Evolutionary conservation across 2,888 invertebrate species (phyloP), one percentile per base, ranked within the genome.

Genomic region (Linhomoeus sp.): DNA sequence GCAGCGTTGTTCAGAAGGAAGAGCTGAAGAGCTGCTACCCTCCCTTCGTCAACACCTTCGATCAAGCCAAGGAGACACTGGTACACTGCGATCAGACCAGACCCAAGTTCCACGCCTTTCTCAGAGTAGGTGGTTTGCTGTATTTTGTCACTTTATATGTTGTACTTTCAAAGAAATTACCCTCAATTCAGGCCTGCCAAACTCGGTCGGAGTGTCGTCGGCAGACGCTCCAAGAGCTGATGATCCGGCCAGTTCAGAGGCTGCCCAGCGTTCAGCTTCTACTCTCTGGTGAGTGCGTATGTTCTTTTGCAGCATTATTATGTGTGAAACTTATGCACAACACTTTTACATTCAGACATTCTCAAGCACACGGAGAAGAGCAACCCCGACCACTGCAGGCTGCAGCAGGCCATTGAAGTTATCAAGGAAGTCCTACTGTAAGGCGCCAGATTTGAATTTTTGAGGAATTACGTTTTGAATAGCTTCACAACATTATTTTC

Each of bases 1-100:
- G n/a, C n/a, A n/a, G n/a, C n/a, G n/a, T n/a, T n/a, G n/a, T n/a
- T n/a, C 58, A 73, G 73, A 80, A 82, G 46, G 79, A 81, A 46
- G 85, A 82, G 61, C 73, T 94, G 65, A 76, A 81, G 55, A 87
- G 84, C 69, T 84, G 87, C 1, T 97, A 97, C 72, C 92, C 92
- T 51, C 87, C 90, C 22, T 97, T 88, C 71, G 82, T 97, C 47
- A 97, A 97, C 72, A 92, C 84, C 72, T 92, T 90, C 68, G 92
- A 94, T 69, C 83, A 85, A 67, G 86, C 87, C 69, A 88, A 88
- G 70, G 85, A 87, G 63, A 82, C 83, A 73, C 75, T 97, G 64
- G 74, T 77, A 60, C 77, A 79, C 63, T 90, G 88, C 73, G 88
- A 88, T 72, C 77, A 77, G 65, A 80, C 78, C 62, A 87, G 88